phyloP scores from a whole-genome alignment of 1,140 invertebrate species.

The Probaryconus sp. region DNA sequence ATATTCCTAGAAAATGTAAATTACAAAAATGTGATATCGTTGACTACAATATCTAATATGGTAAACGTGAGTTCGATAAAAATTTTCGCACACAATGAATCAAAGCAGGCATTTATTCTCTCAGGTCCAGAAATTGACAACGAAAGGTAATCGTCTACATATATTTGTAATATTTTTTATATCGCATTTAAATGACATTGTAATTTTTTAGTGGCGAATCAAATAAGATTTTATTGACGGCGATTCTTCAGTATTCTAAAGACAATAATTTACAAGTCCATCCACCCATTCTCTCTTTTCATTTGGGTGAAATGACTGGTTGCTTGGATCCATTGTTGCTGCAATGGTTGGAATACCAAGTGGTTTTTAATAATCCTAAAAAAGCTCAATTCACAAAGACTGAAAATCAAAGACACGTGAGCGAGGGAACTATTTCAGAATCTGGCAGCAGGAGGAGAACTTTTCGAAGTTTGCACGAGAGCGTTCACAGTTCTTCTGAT shows the following conservation, averaged over 20 bases:
- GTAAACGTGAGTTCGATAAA: constrained; percentile 75
- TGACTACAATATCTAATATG: constrained; percentile 72
- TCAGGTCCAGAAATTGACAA: constrained; percentile 79
- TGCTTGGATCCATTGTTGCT: constrained; percentile 82
- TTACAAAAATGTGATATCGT: constrained; percentile 75
- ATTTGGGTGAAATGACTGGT: constrained; percentile 80
- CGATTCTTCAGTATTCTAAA: constrained; percentile 80
- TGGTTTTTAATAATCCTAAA: constrained; percentile 70
- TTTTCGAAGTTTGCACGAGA: constrained; percentile 75
- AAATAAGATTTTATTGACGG: constrained; percentile 71
- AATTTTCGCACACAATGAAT: constrained; percentile 78
- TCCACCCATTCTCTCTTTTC: constrained; percentile 80
- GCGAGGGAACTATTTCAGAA: constrained; percentile 71
- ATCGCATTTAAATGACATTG: constrained; percentile 18
- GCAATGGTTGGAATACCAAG: constrained; percentile 81
- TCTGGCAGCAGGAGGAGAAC: constrained; percentile 71
- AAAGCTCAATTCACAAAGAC: constrained; percentile 42
- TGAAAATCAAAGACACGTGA: constrained; percentile 62
- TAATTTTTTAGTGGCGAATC: constrained; percentile 65
- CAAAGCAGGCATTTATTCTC: constrained; percentile 79
- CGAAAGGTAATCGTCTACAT: no score
- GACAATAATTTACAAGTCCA: constrained; percentile 75
- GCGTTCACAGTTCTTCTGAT: constrained; percentile 75
- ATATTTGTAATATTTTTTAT: constrained; percentile 15
- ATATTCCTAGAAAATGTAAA: constrained; percentile 78